A percentile compares a stretch with the other conserved stretches of the same genome.
Conservation (phyloP, 2,113 vertebrate genomes). For the Cariama cristata region DNA sequence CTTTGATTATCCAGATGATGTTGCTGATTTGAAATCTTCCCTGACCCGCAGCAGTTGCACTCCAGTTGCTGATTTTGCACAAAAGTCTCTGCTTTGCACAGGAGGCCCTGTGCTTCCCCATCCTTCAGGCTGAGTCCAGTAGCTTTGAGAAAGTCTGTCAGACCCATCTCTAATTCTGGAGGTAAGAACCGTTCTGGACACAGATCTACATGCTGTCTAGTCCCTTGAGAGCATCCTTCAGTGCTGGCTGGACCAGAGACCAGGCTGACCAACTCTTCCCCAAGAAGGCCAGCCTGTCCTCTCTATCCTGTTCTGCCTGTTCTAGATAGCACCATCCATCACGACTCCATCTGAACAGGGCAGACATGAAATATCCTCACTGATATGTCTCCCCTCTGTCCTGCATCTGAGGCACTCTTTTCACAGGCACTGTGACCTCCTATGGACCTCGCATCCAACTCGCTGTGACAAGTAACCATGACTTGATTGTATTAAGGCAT, state of each 20-base stretch:
- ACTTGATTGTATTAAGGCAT: background rate
- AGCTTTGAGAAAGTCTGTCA: background rate
- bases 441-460: background rate
- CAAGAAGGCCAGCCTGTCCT: background rate
- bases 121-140: background rate
- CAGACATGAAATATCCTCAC: background rate
- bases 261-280: background rate
- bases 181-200: background rate
- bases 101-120: background rate
- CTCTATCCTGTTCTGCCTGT: background rate
- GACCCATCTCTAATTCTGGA: background rate
- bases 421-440: background rate
- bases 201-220: background rate
- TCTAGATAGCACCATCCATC: too few relatives aligned
- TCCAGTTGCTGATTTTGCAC: background rate
- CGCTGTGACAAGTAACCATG: background rate
- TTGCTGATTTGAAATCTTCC: background rate
- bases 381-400: background rate
- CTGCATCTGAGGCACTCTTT: background rate
- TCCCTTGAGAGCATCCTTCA: background rate
- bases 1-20: background rate
- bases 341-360: background rate
- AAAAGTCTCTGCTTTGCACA: background rate
- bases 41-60: accelerated
- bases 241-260: background rate